Evolutionary conservation across 2,797 vertebrate genomes (phyloP).

Genomic region (Microchirus variegatus): DNA sequence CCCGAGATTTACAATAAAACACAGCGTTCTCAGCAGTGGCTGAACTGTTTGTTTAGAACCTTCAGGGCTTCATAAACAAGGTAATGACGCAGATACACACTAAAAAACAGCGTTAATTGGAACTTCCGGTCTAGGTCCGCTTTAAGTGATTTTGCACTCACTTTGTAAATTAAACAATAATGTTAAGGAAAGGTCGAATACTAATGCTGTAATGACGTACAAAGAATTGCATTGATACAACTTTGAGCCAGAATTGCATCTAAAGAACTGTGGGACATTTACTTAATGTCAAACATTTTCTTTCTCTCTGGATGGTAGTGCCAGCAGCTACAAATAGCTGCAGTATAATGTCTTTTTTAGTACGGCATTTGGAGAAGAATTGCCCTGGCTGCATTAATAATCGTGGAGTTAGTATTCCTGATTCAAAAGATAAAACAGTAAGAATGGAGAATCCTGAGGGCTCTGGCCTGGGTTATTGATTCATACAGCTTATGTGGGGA

Average conservation of each 20-base stretch:
- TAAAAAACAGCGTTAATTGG: no score
- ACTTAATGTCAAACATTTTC: slow-evolving; percentile 18
- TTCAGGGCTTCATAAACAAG: no score
- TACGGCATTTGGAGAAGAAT: slow-evolving; percentile 70
- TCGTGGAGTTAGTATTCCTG: slow-evolving; percentile 63
- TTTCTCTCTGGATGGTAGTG: slow-evolving; percentile 26
- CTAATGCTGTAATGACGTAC: no score
- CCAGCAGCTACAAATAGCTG: slow-evolving; percentile 52
- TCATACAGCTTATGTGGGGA: slow-evolving; percentile 58
- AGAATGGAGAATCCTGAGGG: slow-evolving; percentile 58
- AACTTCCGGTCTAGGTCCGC: no score
- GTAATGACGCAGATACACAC: no score
- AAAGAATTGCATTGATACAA: slow-evolving; percentile 17
- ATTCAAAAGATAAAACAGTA: slow-evolving; percentile 68
- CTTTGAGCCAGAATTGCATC: slow-evolving; percentile 28
- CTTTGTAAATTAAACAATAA: no score
- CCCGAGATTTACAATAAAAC: no score
- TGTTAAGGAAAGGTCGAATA: no score
- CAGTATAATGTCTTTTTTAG: slow-evolving; percentile 65
- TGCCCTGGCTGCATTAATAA: slow-evolving; percentile 68
- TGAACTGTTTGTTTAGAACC: no score
- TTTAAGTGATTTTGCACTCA: no score
- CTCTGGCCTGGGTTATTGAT: slow-evolving; percentile 61
- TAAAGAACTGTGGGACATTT: not conserved
- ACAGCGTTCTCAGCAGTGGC: no score